phyloP scores from a whole-genome alignment of 2,888 invertebrate species.

The Caenorhabditis auriculariae region DNA sequence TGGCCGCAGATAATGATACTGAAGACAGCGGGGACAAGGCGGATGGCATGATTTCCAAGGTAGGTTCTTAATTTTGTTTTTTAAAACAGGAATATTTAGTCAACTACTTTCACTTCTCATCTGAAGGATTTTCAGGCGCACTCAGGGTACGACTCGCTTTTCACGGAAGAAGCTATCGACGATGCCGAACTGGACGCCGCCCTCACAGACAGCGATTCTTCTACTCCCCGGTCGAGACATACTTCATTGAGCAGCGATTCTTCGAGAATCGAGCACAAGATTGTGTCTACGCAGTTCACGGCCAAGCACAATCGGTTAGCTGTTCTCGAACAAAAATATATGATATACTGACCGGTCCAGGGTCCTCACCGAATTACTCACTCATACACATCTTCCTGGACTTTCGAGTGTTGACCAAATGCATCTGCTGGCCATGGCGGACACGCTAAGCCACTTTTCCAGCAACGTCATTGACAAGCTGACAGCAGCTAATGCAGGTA shows the following conservation, averaged over 20 bases:
- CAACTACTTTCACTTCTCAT: not conserved
- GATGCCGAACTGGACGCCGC: constrained; percentile 73
- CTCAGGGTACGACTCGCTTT: constrained; percentile 79
- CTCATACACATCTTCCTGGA: constrained; percentile 72
- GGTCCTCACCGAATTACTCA: constrained; percentile 82
- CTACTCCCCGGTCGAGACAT: constrained; percentile 46
- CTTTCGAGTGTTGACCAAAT: constrained; percentile 78
- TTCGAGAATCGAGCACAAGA: constrained; percentile 7
- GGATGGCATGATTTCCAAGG: constrained; percentile 8
- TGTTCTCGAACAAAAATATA: not conserved
- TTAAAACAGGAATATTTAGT: too few species aligned
- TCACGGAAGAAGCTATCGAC: constrained; percentile 73
- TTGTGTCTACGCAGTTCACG: constrained; percentile 39
- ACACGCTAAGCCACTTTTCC: constrained; percentile 76
- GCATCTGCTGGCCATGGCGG: constrained; percentile 96
- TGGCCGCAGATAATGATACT: constrained; percentile 80
- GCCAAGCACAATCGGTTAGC: constrained; percentile 39
- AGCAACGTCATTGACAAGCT: constrained; percentile 66
- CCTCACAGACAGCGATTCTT: constrained; percentile 75
- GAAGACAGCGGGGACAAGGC: constrained; percentile 25
- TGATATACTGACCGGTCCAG: constrained; percentile 64
- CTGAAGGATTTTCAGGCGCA: constrained; percentile 7
- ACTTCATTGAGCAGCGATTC: constrained; percentile 36
- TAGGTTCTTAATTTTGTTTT: not conserved
- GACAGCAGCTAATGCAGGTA: constrained; percentile 71